Conservation (phyloP, 1,140 invertebrate species). For the Drosophila bipectinata region DNA sequence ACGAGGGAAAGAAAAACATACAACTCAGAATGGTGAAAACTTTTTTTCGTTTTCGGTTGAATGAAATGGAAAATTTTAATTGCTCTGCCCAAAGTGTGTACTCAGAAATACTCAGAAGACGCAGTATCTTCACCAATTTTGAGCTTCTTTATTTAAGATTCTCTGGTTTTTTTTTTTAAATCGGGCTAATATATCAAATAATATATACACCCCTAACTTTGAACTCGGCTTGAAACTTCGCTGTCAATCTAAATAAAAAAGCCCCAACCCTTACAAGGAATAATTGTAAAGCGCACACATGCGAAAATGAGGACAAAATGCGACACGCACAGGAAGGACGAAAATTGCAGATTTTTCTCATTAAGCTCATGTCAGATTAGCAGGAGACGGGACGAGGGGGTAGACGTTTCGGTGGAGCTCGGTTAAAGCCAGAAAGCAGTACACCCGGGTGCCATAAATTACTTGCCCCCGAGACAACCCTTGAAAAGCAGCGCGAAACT, state of each 20-base stretch:
- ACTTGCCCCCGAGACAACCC: conserved; percentile 62
- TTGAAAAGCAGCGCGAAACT: conserved; percentile 59
- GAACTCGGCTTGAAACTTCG: no score
- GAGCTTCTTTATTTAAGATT: not conserved
- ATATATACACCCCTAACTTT: no score
- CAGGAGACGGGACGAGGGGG: conserved; percentile 8
- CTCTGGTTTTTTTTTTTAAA: not conserved
- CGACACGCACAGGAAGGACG: conserved; percentile 53
- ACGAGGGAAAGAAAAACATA: conserved; percentile 55
- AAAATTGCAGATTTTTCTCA: conserved; percentile 73
- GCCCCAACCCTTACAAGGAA: conserved; percentile 44
- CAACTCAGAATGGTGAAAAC: conserved; percentile 53
- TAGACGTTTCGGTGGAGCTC: conserved; percentile 29
- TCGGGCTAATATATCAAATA: no score
- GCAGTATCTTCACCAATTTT: not conserved
- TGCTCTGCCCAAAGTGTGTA: conserved; percentile 44
- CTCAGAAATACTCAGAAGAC: not conserved
- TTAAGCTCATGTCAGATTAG: conserved; percentile 68
- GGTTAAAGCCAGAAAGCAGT: conserved; percentile 28
- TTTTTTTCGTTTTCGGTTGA: conserved; percentile 75
- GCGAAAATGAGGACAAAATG: conserved; percentile 61
- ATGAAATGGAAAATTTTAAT: conserved; percentile 84
- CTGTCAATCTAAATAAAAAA: not conserved
- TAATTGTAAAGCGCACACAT: conserved; percentile 64
- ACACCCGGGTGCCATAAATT: conserved; percentile 76